phyloP scores from a whole-genome alignment of 2,113 vertebrate genomes.

The Heptranchias perlo region DNA sequence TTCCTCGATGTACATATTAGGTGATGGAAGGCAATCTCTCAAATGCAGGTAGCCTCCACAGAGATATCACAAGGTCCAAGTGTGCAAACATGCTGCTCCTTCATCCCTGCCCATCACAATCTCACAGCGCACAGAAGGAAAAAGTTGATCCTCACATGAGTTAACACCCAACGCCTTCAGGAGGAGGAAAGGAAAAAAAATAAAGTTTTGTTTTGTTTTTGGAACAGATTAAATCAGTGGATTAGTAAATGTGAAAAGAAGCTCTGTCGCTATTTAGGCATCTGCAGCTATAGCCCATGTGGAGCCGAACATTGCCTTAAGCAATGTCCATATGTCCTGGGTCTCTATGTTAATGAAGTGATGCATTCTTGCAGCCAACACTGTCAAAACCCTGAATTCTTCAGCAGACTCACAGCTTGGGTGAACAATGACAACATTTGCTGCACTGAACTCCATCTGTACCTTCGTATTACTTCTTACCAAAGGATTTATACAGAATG shows the following conservation, averaged over 20 bases:
- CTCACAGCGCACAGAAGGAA: neutral
- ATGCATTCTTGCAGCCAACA: conserved; percentile 4
- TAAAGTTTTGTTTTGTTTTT: neutral
- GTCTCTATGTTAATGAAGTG: conserved; percentile 10
- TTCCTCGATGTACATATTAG: neutral
- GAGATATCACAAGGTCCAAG: neutral
- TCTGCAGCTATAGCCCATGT: neutral
- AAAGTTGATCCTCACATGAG: neutral
- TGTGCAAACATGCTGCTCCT: neutral
- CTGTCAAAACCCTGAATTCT: conserved; percentile 13
- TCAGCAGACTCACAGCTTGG: neutral
- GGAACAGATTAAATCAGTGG: neutral
- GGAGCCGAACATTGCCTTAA: conserved; percentile 3
- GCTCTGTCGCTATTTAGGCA: neutral
- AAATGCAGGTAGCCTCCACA: neutral
- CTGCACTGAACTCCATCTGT: conserved; percentile 15
- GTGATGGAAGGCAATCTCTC: neutral
- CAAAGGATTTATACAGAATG: neutral
- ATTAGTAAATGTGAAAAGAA: conserved; percentile 7
- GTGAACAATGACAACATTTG: conserved; percentile 23
- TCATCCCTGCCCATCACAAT: neutral
- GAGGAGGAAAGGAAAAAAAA: neutral
- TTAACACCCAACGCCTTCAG: neutral
- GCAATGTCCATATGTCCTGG: conserved; percentile 19
- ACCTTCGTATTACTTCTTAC: neutral